Evolutionary conservation across 2,888 invertebrate species (phyloP).

Genomic region (Deilephila elpenor): DNA sequence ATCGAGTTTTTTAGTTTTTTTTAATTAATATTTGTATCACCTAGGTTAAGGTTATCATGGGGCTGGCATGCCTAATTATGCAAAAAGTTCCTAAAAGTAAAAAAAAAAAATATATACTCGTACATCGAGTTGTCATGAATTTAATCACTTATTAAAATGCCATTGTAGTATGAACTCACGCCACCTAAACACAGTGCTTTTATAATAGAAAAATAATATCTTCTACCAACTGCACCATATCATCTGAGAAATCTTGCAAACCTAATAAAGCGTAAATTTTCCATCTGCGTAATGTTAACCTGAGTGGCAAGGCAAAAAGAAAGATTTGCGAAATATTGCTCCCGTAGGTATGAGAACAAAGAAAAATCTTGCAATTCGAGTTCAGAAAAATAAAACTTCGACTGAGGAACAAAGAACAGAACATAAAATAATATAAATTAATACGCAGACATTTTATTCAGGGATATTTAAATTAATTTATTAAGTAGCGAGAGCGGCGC

Average conservation of each 20-base stretch:
- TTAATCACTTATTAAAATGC: no score
- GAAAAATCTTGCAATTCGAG: neutral
- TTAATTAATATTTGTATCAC: no score
- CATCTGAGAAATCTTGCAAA: neutral
- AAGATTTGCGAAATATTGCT: neutral
- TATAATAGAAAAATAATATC: no score
- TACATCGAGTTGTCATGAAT: no score
- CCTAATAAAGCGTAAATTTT: neutral
- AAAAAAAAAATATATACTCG: no score
- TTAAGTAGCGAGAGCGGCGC: slow-evolving; percentile 44
- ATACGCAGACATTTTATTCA: slow-evolving; percentile 31
- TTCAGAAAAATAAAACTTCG: neutral
- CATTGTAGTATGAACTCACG: no score
- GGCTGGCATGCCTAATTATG: no score
- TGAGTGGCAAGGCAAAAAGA: neutral
- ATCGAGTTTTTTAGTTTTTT: no score
- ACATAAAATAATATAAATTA: slow-evolving; percentile 21
- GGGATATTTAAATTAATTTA: slow-evolving; percentile 57
- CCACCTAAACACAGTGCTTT: no score
- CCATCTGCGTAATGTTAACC: neutral
- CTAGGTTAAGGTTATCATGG: no score
- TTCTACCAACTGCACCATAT: no score
- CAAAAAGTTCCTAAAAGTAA: no score
- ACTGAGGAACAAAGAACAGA: neutral
- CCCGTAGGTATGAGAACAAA: neutral